phyloP scores from a whole-genome alignment of 2,113 vertebrate genomes.

The Astatoreochromis straeleni region DNA sequence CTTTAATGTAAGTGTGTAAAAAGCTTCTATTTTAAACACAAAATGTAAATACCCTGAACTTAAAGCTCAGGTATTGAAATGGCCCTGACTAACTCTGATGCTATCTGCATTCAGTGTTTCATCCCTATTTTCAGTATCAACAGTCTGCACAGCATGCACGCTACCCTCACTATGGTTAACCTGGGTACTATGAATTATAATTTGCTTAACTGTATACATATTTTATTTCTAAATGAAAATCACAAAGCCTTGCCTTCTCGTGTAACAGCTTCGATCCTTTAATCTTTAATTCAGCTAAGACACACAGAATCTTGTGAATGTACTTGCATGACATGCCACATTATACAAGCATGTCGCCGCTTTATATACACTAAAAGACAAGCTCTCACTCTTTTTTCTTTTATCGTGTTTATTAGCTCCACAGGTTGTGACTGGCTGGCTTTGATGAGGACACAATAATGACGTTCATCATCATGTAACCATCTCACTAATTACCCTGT shows the following conservation, averaged over 20 bases:
- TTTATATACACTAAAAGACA: not conserved
- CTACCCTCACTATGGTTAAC: not conserved
- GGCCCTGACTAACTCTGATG: not conserved
- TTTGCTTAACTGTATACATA: not conserved
- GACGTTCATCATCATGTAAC: slow-evolving; percentile 43
- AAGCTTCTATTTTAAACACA: not conserved
- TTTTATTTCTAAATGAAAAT: not conserved
- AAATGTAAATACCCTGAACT: not conserved
- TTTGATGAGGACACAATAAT: slow-evolving; percentile 39
- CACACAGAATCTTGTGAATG: not conserved
- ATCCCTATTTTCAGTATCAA: not conserved
- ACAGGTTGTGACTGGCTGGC: slow-evolving; percentile 34
- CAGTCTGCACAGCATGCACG: not conserved
- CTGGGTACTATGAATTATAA: not conserved
- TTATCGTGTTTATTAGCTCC: not conserved
- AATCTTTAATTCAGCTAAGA: not conserved
- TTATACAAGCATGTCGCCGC: not conserved
- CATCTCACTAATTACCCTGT: slow-evolving; percentile 48
- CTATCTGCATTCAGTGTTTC: not conserved
- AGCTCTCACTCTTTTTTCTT: not conserved
- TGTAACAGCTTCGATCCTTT: not conserved
- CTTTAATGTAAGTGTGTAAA: not conserved
- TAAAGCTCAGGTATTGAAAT: not conserved
- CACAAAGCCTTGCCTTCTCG: not conserved
- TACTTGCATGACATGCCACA: not conserved